A percentile compares a stretch with the other conserved stretches of the same genome.
Evolutionary conservation across 2,888 invertebrate species (phyloP).

Genomic region (Chrysina gloriosa): DNA sequence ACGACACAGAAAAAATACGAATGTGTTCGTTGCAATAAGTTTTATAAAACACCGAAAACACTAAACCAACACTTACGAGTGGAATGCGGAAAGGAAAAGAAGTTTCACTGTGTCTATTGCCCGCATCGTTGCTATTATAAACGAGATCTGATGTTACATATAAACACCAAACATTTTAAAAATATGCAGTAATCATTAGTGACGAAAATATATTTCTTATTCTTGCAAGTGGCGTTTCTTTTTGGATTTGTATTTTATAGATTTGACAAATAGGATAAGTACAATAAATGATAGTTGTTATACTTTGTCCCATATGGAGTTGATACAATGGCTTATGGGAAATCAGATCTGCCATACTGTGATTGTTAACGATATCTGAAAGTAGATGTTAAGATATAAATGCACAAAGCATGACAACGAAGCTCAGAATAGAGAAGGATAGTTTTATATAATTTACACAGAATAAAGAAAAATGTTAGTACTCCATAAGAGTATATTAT

Average conservation of each 20-base stretch:
- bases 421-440: too few relatives aligned
- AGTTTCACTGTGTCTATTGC: conserved; percentile 32
- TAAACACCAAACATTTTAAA: conserved; percentile 34
- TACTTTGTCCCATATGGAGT: too few relatives aligned
- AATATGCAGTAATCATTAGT: not conserved
- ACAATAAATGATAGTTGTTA: too few relatives aligned
- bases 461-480: too few relatives aligned
- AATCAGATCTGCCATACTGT: too few relatives aligned
- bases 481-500: too few relatives aligned
- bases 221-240: not conserved
- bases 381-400: too few relatives aligned
- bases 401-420: too few relatives aligned
- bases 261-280: too few relatives aligned
- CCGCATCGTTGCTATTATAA: conserved; percentile 36
- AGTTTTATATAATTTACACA: too few relatives aligned
- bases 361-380: too few relatives aligned
- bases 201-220: conserved; percentile 13
- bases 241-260: not conserved
- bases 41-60: conserved; percentile 43
- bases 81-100: conserved; percentile 42
- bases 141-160: conserved; percentile 36
- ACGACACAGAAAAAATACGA: conserved; percentile 25
- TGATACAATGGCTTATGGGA: not conserved
- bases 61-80: conserved; percentile 38
- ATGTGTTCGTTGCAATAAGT: conserved; percentile 37